Conservation (phyloP, 2,797 vertebrate species). For the Ficedula albicollis region DNA sequence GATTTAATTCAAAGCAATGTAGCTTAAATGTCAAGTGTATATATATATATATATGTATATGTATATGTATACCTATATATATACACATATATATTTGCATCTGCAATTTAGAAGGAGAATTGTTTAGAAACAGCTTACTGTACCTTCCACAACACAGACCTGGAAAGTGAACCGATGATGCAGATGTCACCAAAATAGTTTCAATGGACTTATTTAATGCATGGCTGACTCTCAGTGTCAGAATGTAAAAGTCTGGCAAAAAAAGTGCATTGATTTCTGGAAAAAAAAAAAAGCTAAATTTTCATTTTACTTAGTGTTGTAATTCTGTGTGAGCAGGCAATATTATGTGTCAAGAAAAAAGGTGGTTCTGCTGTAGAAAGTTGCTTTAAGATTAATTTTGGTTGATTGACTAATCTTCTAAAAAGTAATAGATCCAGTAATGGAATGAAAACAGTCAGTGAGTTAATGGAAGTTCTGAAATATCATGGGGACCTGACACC, state of each 20-base stretch:
- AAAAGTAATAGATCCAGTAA: neutral
- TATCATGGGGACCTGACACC: neutral
- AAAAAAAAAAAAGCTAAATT: rapidly evolving
- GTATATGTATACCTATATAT: neutral
- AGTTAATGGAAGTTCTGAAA: neutral
- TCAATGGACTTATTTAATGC: neutral
- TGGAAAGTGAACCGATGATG: neutral
- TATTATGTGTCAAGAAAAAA: neutral
- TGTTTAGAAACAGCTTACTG: neutral
- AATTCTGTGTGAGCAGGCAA: neutral
- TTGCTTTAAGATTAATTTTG: neutral
- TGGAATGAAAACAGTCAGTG: neutral
- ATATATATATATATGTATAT: neutral
- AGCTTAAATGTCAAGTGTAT: too few relatives aligned
- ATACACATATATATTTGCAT: neutral
- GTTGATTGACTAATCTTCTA: neutral
- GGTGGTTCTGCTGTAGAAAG: neutral
- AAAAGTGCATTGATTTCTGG: neutral
- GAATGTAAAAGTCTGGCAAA: neutral
- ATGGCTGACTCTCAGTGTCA: neutral
- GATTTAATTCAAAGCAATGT: too few relatives aligned
- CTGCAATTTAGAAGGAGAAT: conserved; percentile 24
- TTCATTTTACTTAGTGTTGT: neutral
- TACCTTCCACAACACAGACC: neutral
- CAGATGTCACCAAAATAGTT: neutral